A percentile compares a stretch with the other conserved stretches of the same genome.
phyloP scores from a whole-genome alignment of 2,113 vertebrate genomes.

The Oncorhynchus masou region DNA sequence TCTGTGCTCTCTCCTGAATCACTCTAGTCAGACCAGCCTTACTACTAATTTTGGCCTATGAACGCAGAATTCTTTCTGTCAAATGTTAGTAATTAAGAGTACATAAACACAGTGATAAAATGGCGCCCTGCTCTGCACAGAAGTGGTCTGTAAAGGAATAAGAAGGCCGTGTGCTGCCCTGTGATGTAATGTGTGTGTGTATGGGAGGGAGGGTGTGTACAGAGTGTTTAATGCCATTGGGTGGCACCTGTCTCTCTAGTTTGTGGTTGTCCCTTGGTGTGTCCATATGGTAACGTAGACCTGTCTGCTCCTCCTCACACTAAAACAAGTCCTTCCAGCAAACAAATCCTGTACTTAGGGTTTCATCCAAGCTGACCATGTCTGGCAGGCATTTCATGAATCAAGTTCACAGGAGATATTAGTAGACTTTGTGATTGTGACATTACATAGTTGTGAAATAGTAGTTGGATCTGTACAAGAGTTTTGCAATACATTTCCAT shows the following conservation, averaged over 20 bases:
- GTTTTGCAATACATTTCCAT: conserved; percentile 46
- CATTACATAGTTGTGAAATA: conserved; percentile 32
- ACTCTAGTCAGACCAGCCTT: conserved; percentile 21
- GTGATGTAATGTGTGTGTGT: conserved; percentile 30
- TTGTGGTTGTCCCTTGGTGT: neutral
- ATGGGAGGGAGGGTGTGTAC: neutral
- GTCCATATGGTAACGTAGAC: neutral
- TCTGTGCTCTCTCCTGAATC: conserved; percentile 39
- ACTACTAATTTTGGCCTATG: conserved; percentile 1
- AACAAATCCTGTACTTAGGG: neutral
- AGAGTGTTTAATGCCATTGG: neutral
- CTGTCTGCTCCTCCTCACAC: neutral
- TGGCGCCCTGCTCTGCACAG: conserved; percentile 22
- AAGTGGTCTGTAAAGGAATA: conserved; percentile 34
- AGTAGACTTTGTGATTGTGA: conserved; percentile 23
- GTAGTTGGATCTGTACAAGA: conserved; percentile 28
- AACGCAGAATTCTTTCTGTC: conserved; percentile 33
- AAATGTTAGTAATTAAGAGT: conserved; percentile 48
- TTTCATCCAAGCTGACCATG: neutral
- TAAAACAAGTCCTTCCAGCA: neutral
- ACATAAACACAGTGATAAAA: conserved; percentile 41
- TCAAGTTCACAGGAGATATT: neutral
- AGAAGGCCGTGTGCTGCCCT: conserved; percentile 30
- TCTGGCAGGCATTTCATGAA: neutral
- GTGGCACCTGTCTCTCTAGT: conserved; percentile 57